phyloP scores from a whole-genome alignment of 2,797 vertebrate species.

The Fistularia tabacaria region DNA sequence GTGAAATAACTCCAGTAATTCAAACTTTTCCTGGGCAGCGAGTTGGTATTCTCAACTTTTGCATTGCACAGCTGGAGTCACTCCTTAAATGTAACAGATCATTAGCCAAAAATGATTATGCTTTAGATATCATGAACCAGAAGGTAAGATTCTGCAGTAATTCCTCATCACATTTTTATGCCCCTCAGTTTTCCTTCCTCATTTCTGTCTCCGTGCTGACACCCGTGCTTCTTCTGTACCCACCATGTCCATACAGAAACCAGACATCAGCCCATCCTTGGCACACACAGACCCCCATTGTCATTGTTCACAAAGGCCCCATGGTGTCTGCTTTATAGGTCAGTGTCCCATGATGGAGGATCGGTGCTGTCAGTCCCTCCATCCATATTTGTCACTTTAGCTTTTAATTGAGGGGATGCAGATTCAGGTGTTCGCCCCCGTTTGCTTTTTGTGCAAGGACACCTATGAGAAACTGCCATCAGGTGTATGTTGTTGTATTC shows the following conservation, averaged over 20 bases:
- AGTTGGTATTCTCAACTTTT: background rate
- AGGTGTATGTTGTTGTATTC: too few relatives aligned
- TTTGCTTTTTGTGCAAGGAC: background rate
- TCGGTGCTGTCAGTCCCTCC: conserved; percentile 21
- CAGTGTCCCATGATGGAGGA: conserved; percentile 30
- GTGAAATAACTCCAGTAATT: background rate
- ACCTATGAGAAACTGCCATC: background rate
- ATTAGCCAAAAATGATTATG: background rate
- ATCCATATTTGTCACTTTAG: background rate
- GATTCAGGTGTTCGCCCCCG: too few relatives aligned
- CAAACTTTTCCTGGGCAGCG: background rate
- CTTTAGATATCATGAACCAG: too few relatives aligned
- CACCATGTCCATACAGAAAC: conserved; percentile 31
- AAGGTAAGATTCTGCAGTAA: background rate
- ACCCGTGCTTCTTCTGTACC: conserved; percentile 14
- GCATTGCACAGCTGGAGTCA: too few relatives aligned
- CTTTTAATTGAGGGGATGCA: background rate
- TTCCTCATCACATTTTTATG: background rate
- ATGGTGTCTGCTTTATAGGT: conserved; percentile 44
- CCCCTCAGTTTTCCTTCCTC: background rate
- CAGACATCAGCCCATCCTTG: conserved; percentile 48
- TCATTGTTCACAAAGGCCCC: conserved; percentile 55
- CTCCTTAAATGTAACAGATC: background rate
- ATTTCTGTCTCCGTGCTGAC: conserved; percentile 3
- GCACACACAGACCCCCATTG: conserved; percentile 58